Percentiles rank a stretch among this genome's conserved stretches.
Conservation (phyloP, 2,888 invertebrate genomes). For the Ariolimax columbianus region DNA sequence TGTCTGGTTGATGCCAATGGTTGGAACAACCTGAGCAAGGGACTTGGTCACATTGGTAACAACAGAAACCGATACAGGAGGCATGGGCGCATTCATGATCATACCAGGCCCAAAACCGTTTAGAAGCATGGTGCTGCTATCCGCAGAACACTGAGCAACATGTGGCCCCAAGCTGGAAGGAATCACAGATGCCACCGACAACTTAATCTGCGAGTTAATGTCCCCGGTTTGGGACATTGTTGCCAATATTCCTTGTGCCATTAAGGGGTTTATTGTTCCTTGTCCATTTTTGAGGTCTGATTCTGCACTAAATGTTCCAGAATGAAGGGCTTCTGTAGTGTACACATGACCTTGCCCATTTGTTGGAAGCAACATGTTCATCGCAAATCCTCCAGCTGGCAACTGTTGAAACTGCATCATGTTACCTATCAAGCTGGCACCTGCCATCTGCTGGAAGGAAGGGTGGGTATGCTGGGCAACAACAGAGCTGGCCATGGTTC, state of each 20-base stretch:
- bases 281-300: constrained; percentile 37
- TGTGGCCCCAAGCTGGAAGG: constrained; percentile 38
- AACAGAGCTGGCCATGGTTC: constrained; percentile 9
- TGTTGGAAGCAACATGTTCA: constrained; percentile 56
- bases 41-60: constrained; percentile 74
- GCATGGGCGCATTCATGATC: constrained; percentile 70
- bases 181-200: constrained; percentile 43
- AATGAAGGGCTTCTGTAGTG: constrained; percentile 32
- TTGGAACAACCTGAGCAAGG: constrained; percentile 75
- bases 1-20: constrained; percentile 62
- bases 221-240: constrained; percentile 33
- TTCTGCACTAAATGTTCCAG: constrained; percentile 11
- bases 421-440: constrained; percentile 27
- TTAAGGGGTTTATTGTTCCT: constrained; percentile 34
- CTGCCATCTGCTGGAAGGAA: constrained; percentile 28
- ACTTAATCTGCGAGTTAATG: constrained; percentile 29
- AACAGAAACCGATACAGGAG: constrained; percentile 71
- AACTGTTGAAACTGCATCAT: constrained; percentile 46
- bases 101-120: constrained; percentile 61
- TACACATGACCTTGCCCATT: constrained; percentile 32
- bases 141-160: constrained; percentile 16
- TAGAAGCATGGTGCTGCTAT: constrained; percentile 54
- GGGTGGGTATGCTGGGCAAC: neutral
- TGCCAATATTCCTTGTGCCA: constrained; percentile 40
- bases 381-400: constrained; percentile 46